Evolutionary conservation across 2,888 invertebrate species (phyloP).

Genomic region (Achlya flavicornis): DNA sequence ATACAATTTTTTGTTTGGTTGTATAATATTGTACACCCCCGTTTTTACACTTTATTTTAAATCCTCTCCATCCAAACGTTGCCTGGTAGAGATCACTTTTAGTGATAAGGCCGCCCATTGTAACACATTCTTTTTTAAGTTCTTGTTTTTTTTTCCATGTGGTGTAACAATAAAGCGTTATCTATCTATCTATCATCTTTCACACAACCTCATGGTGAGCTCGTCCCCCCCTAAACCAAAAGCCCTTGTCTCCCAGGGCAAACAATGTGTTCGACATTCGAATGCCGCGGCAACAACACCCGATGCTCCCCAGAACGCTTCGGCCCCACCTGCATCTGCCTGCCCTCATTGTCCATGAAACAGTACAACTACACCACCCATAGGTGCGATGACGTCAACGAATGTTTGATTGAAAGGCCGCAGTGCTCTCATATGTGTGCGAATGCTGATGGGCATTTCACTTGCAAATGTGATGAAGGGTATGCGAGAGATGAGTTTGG

Average conservation of each 20-base stretch:
- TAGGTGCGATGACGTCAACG: slow-evolving; percentile 84
- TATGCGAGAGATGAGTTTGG: slow-evolving; percentile 44
- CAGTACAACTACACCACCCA: slow-evolving; percentile 57
- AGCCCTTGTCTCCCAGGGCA: slow-evolving; percentile 47
- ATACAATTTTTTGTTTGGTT: no score
- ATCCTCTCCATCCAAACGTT: no score
- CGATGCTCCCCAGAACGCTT: slow-evolving; percentile 53
- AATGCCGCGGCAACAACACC: slow-evolving; percentile 47
- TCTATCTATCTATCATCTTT: no score
- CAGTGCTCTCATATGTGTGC: slow-evolving; percentile 88
- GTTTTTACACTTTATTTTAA: no score
- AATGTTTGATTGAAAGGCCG: slow-evolving; percentile 85
- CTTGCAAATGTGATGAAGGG: slow-evolving; percentile 85
- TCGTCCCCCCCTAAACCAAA: no score
- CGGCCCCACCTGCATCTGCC: slow-evolving; percentile 83
- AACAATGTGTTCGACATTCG: slow-evolving; percentile 60
- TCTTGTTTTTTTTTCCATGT: no score
- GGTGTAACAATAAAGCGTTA: no score
- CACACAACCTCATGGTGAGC: no score
- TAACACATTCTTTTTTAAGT: no score
- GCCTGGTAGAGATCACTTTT: no score
- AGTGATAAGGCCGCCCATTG: no score
- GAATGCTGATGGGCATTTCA: slow-evolving; percentile 84
- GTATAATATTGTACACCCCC: no score
- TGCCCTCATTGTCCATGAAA: slow-evolving; percentile 55